phyloP scores from a whole-genome alignment of 2,797 vertebrate genomes.

The Amniataba percoides region DNA sequence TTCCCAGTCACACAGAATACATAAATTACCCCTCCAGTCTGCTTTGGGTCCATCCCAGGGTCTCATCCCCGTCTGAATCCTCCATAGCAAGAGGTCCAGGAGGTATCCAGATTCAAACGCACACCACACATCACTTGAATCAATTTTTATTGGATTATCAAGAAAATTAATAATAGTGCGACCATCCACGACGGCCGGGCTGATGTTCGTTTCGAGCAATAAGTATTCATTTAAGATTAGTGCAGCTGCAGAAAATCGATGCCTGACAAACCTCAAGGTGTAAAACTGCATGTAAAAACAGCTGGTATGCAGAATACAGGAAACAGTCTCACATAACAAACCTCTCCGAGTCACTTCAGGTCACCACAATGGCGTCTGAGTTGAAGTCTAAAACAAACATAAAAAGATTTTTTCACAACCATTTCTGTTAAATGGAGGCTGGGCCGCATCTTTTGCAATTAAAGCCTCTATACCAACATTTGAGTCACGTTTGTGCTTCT shows the following conservation, averaged over 20 bases:
- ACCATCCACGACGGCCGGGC: neutral
- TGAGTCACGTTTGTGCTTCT: neutral
- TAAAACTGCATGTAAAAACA: conserved; percentile 10
- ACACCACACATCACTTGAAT: neutral
- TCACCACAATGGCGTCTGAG: neutral
- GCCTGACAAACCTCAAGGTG: conserved; percentile 5
- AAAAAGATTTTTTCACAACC: neutral
- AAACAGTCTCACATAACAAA: neutral
- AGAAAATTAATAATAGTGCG: neutral
- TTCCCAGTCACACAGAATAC: too few relatives aligned
- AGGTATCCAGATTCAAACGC: neutral
- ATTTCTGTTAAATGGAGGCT: neutral
- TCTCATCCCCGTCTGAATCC: neutral
- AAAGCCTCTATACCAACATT: conserved; percentile 18
- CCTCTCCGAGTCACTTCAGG: neutral
- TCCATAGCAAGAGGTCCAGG: neutral
- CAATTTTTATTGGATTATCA: conserved; percentile 2
- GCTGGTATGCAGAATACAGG: neutral
- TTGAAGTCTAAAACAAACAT: neutral
- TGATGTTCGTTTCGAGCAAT: neutral
- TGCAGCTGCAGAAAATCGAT: neutral
- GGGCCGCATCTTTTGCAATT: neutral
- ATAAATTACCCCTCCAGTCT: neutral
- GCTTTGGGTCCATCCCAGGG: too few relatives aligned
- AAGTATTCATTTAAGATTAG: conserved; percentile 13